These are phyloP conservation scores for Zaprionus lachaisei DNA, from an alignment of 1,140 invertebrate genomes.

Conservation along the genomic window DNA sequence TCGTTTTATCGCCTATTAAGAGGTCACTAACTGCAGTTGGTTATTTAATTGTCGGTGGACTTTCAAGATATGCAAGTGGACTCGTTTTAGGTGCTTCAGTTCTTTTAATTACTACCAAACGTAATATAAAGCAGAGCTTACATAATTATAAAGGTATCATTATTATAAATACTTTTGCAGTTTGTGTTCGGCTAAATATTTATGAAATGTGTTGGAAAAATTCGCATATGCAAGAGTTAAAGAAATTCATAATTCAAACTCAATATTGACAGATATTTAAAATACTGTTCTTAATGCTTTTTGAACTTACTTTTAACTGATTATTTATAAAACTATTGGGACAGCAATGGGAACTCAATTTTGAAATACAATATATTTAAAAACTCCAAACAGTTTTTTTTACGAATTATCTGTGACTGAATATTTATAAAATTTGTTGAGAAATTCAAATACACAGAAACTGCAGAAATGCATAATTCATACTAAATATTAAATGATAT, in stretches of 20 bases:
- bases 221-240: background rate
- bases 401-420: no score
- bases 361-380: background rate
- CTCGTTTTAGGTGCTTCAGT: background rate
- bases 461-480: background rate
- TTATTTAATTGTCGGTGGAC: conserved; percentile 11
- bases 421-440: no score
- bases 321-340: background rate
- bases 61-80: background rate
- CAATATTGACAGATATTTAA: background rate
- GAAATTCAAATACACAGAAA: no score
- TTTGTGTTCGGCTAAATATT: background rate
- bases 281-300: background rate
- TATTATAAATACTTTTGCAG: background rate
- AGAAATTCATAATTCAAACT: background rate
- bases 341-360: background rate
- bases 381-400: no score
- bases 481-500: background rate
- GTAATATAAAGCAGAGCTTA: background rate
- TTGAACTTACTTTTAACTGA: background rate
- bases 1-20: conserved; percentile 18
- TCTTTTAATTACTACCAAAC: background rate
- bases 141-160: background rate
- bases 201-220: background rate
- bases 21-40: conserved; percentile 37